Conservation (phyloP, 2,888 invertebrate species). For the Protodeltote pygarga region DNA sequence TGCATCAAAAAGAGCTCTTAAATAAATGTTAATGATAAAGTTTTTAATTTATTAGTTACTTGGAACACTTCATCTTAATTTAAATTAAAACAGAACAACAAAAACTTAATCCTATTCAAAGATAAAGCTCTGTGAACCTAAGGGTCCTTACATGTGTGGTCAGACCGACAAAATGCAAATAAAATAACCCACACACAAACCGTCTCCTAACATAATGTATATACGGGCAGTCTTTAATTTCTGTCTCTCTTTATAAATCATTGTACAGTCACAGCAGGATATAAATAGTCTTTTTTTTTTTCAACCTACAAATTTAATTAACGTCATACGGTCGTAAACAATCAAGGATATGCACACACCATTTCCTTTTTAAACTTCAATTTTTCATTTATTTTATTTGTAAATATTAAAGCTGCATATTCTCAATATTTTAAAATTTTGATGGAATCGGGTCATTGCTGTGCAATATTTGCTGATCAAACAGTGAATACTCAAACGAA, state of each 20-base stretch:
- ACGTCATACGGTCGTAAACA: conserved; percentile 33
- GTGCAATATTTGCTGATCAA: conserved; percentile 20
- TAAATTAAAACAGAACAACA: too few relatives aligned
- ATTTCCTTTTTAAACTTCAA: conserved; percentile 29
- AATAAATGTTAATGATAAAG: too few relatives aligned
- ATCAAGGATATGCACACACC: conserved; percentile 13
- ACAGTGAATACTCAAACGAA: conserved; percentile 23
- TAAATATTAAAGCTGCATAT: background rate
- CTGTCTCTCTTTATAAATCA: conserved; percentile 3
- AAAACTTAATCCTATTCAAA: too few relatives aligned
- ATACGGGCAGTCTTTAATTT: conserved; percentile 28
- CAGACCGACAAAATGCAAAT: conserved; percentile 14
- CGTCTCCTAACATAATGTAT: conserved; percentile 1
- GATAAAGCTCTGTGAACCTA: too few relatives aligned
- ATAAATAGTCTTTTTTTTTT: conserved; percentile 39
- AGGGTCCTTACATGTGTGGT: background rate
- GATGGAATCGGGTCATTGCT: conserved; percentile 15
- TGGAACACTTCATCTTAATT: too few relatives aligned
- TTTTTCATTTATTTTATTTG: conserved; percentile 16
- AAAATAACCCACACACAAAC: conserved; percentile 24
- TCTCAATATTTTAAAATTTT: conserved; percentile 5
- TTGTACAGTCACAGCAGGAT: conserved; percentile 17
- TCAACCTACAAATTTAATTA: conserved; percentile 41
- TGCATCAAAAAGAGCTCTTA: too few relatives aligned
- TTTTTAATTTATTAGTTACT: too few relatives aligned